Evolutionary conservation across 2,888 invertebrate genomes (phyloP), one percentile per base, ranked within the genome.

Genomic region (Xestia rhomboidea): DNA sequence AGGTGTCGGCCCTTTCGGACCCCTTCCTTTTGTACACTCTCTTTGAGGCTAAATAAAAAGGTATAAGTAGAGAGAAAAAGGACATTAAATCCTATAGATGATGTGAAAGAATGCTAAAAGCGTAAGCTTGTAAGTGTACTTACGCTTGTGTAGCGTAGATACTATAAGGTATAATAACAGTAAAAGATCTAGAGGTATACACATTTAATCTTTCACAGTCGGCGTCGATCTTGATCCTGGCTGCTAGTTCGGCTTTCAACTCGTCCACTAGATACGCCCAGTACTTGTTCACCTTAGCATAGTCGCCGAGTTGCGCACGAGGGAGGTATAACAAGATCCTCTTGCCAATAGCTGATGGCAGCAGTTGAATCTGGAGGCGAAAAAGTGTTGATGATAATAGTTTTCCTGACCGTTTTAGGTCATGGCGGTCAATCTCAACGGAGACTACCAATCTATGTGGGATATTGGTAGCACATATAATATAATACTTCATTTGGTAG

Each of bases 251-350:
- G 0, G 91, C 85, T 38, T 89, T 89, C 1, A 92, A 87, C 64
- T 96, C 96, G 0, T 96, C 96, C 0, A 96, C 92, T 0, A 96
- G 87, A 69, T 91, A 95, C 0, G 94, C 92, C 96, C 96, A 96
- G 79, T 96, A 96, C 70, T 92, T 95, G 81, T 96, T 96, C 1
- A 96, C 95, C 1, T 89, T 89, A 6, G 94, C 93, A 51, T 92
- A 95, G 0, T 95, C 95, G 0, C 66, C 82, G 0, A 95, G 89
- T 54, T 93, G 91, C 0, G 89, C 75, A 18, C 85, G 79, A 1
- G 96, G 95, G 0, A 96, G 79, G 81, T 89, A 94, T 1, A 92
- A 90, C 3, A 96, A 75, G 44, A 96, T 94, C 18, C 78, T 89
- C 84, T 95, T 96, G 0, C 91, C 94, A 2, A 95, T 85, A 0